Evolutionary conservation across 2,888 invertebrate genomes (phyloP), one percentile per base, ranked within the genome.

Genomic region (Danaus chrysippus): DNA sequence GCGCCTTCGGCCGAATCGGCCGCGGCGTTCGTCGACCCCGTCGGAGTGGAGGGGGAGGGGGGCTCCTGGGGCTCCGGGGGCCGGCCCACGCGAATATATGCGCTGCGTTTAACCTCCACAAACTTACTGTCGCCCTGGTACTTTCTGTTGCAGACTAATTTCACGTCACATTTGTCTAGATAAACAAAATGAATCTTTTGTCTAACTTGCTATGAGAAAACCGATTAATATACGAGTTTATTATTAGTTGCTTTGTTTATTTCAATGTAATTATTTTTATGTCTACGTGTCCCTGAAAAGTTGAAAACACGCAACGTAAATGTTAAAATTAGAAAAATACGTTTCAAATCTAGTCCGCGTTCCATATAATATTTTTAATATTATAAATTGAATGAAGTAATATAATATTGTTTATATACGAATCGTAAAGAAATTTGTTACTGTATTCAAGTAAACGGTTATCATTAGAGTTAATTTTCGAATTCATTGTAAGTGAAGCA

Each of bases 1-100:
- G 84, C 84, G 85, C 86, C 84, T 84, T 76, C 85, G 87, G 86
- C 89, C 89, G 87, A 89, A 88, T 85, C 87, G 87, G 83, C 87
- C 80, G 83, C 81, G 77, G 82, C 80, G 83, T 88, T 86, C 89
- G 79, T 84, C 84, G 89, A 90, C 87, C 91, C 81, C 72, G 74
- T 67, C 71, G 73, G 71, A 72, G 76, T 75, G 75, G 66, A 73
- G 54, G 76, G 75, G 54, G 67, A 79, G 74, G 66, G 71, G 77
- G 72, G 76, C 23, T 34, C 23, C 23, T 34, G 82, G 82, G 80
- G 81, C 15, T 46, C 72, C 76, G 83, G 82, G 80, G 80, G 79
- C 74, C 84, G 82, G 83, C 87, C 87, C 86, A 88, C 89, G 88
- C 89, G 86, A 89, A 89, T 87, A 87, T 85, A 84, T 83, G 81